Percentiles rank a stretch among this genome's conserved stretches.
These are phyloP conservation scores for Drosophila pruinosa DNA, from an alignment of 1,140 invertebrate genomes.

Conservation along the genomic window DNA sequence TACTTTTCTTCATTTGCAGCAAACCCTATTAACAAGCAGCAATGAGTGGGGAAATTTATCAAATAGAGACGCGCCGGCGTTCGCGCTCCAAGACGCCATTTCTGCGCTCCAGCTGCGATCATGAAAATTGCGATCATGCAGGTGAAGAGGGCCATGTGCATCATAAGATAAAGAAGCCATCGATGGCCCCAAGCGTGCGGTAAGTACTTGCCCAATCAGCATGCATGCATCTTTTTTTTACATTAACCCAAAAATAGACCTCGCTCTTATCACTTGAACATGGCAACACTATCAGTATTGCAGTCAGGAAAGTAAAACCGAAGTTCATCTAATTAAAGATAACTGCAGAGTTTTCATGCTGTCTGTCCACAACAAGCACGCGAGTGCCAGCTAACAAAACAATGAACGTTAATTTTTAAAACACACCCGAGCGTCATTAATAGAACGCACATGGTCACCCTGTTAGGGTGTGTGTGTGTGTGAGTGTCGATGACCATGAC, in stretches of 20 bases:
- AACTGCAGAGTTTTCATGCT: not conserved
- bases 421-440: constrained; percentile 21
- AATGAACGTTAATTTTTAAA: constrained; percentile 21
- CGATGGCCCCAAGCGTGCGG: constrained; percentile 83
- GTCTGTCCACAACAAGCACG: not conserved
- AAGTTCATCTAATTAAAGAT: not conserved
- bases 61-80: constrained; percentile 83
- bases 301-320: not conserved
- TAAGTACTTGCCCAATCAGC: constrained; percentile 69
- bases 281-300: constrained; percentile 6
- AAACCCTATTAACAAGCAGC: constrained; percentile 23
- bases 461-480: constrained; percentile 3
- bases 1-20: constrained; percentile 43
- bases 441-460: constrained; percentile 8
- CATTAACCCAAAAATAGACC: constrained; percentile 14
- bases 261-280: constrained; percentile 5
- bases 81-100: constrained; percentile 87
- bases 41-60: constrained; percentile 71
- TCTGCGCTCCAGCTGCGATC: constrained; percentile 84
- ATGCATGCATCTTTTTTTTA: not conserved
- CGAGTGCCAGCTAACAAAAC: not conserved
- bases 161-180: constrained; percentile 80
- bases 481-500: constrained; percentile 53
- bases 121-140: constrained; percentile 83
- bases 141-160: constrained; percentile 83